Conservation (phyloP, 2,888 invertebrate species). For the Timema podura region DNA sequence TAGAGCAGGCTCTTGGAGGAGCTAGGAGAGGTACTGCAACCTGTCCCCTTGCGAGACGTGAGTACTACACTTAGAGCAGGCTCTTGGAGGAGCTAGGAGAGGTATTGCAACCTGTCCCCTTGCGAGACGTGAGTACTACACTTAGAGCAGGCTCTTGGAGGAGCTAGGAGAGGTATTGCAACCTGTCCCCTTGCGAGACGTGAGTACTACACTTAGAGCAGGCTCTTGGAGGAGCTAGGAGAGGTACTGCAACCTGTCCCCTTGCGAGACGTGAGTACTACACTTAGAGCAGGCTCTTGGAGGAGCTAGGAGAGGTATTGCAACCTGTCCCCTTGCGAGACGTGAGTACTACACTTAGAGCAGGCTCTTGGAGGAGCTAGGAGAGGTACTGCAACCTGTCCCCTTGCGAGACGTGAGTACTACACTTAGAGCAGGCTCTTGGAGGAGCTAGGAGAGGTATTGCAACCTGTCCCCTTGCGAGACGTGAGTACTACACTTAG, state of each 20-base stretch:
- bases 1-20: too few species aligned
- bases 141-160: too few species aligned
- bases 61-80: too few species aligned
- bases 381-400: slow-evolving; percentile 31
- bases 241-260: slow-evolving; percentile 31
- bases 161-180: slow-evolving; percentile 43
- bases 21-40: slow-evolving; percentile 43
- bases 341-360: slow-evolving; percentile 31
- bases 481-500: slow-evolving; percentile 31
- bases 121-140: slow-evolving; percentile 31
- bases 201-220: too few species aligned
- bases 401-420: slow-evolving; percentile 32
- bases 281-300: too few species aligned
- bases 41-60: slow-evolving; percentile 32
- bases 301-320: too few species aligned
- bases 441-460: too few species aligned
- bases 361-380: too few species aligned
- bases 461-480: slow-evolving; percentile 32
- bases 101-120: slow-evolving; percentile 31
- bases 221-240: too few species aligned
- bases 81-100: slow-evolving; percentile 48
- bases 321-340: slow-evolving; percentile 30
- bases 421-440: too few species aligned
- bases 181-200: slow-evolving; percentile 32
- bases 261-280: slow-evolving; percentile 30